Evolutionary conservation across 2,113 vertebrate genomes (phyloP).

Genomic region (Leuciscus idus): DNA sequence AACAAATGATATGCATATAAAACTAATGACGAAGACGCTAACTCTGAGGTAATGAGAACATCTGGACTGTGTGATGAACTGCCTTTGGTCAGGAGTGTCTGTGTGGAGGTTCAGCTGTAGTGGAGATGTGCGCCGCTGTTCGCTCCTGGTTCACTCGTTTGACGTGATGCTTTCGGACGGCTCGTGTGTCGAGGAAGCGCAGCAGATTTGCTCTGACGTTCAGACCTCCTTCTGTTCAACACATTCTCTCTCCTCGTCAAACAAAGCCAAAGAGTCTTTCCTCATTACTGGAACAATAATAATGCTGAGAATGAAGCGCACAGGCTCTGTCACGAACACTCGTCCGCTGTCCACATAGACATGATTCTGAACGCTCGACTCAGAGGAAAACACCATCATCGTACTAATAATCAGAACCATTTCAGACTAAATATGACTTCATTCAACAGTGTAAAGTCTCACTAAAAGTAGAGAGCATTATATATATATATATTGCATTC

Average conservation of each 20-base stretch:
- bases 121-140: background rate
- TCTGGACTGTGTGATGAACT: conserved; percentile 32
- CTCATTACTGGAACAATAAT: conserved; percentile 17
- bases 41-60: conserved; percentile 15
- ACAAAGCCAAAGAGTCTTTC: conserved; percentile 41
- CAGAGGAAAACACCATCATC: background rate
- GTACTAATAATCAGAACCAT: background rate
- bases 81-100: conserved; percentile 31
- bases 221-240: conserved; percentile 43
- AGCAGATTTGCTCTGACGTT: conserved; percentile 43
- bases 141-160: background rate
- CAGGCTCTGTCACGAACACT: background rate
- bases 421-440: background rate
- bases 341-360: background rate
- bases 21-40: background rate
- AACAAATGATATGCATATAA: background rate
- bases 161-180: conserved; percentile 38
- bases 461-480: no score
- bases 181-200: conserved; percentile 27
- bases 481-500: no score
- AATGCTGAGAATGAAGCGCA: background rate
- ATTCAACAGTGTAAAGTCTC: no score
- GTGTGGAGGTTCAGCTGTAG: no score
- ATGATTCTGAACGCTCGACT: background rate
- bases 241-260: conserved; percentile 28